These are phyloP conservation scores for Gonatopus flavifemur DNA, from an alignment of 1,140 invertebrate genomes.

Conservation along the genomic window DNA sequence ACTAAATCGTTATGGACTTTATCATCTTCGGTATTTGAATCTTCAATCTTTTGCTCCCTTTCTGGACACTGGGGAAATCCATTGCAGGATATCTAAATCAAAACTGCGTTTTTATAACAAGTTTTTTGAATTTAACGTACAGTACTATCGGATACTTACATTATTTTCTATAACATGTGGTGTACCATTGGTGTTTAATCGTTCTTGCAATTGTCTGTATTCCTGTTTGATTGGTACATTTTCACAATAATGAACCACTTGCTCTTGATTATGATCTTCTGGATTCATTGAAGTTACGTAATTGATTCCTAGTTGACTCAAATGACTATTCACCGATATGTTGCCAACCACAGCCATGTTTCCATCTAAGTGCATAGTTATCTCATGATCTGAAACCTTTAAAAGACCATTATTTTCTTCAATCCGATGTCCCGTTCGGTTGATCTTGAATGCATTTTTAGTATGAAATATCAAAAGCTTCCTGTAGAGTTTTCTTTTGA, in stretches of 20 bases:
- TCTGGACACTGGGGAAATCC: conserved; percentile 20
- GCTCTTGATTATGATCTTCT: conserved; percentile 36
- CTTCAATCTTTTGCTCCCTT: conserved; percentile 22
- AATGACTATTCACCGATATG: conserved; percentile 42
- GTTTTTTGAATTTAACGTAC: not conserved
- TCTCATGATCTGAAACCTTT: conserved; percentile 51
- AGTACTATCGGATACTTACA: conserved; percentile 24
- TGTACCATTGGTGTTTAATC: conserved; percentile 30
- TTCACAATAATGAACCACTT: conserved; percentile 49
- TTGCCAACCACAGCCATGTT: conserved; percentile 54
- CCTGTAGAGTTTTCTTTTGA: too few relatives aligned
- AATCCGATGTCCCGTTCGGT: too few relatives aligned
- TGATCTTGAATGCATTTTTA: too few relatives aligned
- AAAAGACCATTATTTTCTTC: too few relatives aligned
- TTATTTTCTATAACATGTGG: conserved; percentile 34
- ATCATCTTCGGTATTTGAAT: conserved; percentile 18
- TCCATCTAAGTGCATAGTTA: conserved; percentile 50
- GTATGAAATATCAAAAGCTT: too few relatives aligned
- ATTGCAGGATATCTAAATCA: conserved; percentile 26
- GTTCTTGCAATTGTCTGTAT: conserved; percentile 41
- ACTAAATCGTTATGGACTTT: conserved; percentile 12
- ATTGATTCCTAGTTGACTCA: conserved; percentile 52
- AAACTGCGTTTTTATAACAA: too few relatives aligned
- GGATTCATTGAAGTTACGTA: conserved; percentile 50
- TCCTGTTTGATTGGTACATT: conserved; percentile 42